A percentile compares a stretch with the other conserved stretches of the same genome.
Evolutionary conservation across 2,113 vertebrate species (phyloP).

Genomic region (Peucedramus taeniatus): DNA sequence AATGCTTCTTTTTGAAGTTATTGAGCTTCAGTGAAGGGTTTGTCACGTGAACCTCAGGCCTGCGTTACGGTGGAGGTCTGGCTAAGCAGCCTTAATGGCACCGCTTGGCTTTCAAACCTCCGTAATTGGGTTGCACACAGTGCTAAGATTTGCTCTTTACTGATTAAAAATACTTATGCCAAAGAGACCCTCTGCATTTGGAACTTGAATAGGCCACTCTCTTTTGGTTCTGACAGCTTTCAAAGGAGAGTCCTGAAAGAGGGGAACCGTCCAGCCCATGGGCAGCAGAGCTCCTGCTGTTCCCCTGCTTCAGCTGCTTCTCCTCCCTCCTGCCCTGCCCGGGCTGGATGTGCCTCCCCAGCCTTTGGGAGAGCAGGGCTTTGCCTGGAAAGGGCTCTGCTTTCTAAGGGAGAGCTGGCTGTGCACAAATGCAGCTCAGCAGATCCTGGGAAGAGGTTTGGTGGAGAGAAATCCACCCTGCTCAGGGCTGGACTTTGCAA

Average conservation of each 20-base stretch:
- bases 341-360: neutral
- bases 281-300: neutral
- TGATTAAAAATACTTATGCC: neutral
- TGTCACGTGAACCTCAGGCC: neutral
- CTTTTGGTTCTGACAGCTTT: constrained; percentile 9
- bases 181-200: neutral
- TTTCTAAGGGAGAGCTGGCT: neutral
- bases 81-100: neutral
- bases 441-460: neutral
- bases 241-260: neutral
- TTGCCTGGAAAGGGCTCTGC: neutral
- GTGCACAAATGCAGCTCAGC: neutral
- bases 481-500: neutral
- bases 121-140: neutral
- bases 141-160: neutral
- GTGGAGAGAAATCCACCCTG: neutral
- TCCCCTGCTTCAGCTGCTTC: neutral
- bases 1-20: constrained; percentile 2
- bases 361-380: neutral
- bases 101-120: constrained; percentile 3
- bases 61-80: neutral
- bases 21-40: neutral
- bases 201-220: neutral
- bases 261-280: accelerated
- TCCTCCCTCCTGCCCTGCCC: neutral